Percentiles rank a stretch among this genome's conserved stretches.
phyloP scores from a whole-genome alignment of 2,113 vertebrate species.

The Alosa alosa region DNA sequence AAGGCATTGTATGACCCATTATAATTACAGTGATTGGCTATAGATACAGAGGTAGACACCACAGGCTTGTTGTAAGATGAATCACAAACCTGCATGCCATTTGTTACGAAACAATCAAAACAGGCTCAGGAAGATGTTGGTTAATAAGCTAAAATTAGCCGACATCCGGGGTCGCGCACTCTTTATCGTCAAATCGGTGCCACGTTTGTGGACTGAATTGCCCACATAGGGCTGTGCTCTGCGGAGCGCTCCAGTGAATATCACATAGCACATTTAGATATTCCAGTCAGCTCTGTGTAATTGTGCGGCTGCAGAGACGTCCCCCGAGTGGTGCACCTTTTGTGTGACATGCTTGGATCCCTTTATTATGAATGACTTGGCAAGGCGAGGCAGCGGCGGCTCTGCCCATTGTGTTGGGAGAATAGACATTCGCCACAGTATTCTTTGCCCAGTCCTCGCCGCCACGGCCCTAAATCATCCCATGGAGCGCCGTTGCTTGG shows the following conservation, averaged over 20 bases:
- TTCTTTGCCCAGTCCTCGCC: slow-evolving; percentile 5
- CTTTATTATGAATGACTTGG: slow-evolving; percentile 20
- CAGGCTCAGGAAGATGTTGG: neutral
- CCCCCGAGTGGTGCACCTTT: slow-evolving; percentile 15
- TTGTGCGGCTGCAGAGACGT: slow-evolving; percentile 8
- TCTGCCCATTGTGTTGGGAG: slow-evolving; percentile 18
- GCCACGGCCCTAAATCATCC: neutral
- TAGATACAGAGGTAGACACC: neutral
- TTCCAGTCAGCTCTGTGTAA: slow-evolving; percentile 11
- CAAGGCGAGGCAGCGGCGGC: neutral
- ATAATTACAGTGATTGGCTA: neutral
- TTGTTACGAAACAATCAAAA: neutral
- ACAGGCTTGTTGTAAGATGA: neutral
- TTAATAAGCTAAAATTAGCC: neutral
- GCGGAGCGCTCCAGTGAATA: neutral
- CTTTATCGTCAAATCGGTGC: neutral
- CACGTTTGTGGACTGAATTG: neutral
- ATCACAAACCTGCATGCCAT: neutral
- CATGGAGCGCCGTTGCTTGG: neutral
- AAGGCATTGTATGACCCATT: neutral
- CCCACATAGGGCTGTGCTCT: neutral
- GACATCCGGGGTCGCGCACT: neutral
- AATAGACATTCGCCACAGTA: slow-evolving; percentile 1
- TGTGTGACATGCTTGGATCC: slow-evolving; percentile 19
- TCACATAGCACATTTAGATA: slow-evolving; percentile 16